Evolutionary conservation across 2,113 vertebrate species (phyloP).

Genomic region (Aegithalos caudatus): DNA sequence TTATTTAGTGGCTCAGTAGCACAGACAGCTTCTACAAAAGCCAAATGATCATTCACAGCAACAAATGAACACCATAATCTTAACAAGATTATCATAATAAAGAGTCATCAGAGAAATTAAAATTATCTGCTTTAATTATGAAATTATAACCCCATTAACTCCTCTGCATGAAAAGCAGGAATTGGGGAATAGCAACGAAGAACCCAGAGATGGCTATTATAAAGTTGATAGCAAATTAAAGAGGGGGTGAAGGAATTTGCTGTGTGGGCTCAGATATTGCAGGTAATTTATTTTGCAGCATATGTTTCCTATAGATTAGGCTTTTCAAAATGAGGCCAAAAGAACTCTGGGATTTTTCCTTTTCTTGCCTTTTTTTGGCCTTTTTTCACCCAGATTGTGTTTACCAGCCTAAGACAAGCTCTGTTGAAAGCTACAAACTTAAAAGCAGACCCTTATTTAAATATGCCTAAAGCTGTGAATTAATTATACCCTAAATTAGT

Average conservation of each 20-base stretch:
- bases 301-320: conserved; percentile 29
- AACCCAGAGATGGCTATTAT: conserved; percentile 55
- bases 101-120: conserved; percentile 76
- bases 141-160: conserved; percentile 81
- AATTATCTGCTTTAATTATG: conserved; percentile 78
- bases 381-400: background rate
- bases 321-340: background rate
- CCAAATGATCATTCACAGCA: conserved; percentile 55
- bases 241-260: background rate
- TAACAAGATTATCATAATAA: conserved; percentile 79
- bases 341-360: background rate
- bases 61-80: conserved; percentile 71
- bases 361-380: background rate
- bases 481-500: conserved; percentile 80
- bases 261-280: conserved; percentile 11
- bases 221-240: conserved; percentile 56
- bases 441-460: conserved; percentile 62
- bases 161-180: conserved; percentile 62
- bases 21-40: conserved; percentile 49
- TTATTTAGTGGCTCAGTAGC: conserved; percentile 63
- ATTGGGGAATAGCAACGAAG: conserved; percentile 65
- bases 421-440: conserved; percentile 11
- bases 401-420: conserved; percentile 1
- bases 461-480: conserved; percentile 73
- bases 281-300: conserved; percentile 50